phyloP scores from a whole-genome alignment of 2,113 vertebrate genomes.

The Gambusia holbrooki region DNA sequence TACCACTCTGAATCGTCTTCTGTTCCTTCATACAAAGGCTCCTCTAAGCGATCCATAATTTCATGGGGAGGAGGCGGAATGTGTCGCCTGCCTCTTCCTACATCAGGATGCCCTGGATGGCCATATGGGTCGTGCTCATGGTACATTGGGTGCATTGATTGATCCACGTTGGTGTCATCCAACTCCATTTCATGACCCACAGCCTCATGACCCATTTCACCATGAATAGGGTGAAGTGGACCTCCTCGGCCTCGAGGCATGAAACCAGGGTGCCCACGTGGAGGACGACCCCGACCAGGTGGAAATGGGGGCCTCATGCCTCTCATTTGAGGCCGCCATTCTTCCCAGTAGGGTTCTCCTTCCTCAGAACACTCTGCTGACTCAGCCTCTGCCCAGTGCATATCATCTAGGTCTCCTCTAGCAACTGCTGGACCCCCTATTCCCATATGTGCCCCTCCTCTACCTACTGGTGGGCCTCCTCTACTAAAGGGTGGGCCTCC shows the following conservation, averaged over 20 bases:
- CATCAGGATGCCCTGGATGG: conserved; percentile 80
- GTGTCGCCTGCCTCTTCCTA: conserved; percentile 65
- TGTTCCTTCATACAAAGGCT: conserved; percentile 49
- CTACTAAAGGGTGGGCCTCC: conserved; percentile 44
- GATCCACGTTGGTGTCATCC: conserved; percentile 64
- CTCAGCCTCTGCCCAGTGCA: conserved; percentile 86
- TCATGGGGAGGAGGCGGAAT: conserved; percentile 76
- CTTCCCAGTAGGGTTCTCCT: conserved; percentile 83
- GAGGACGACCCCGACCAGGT: conserved; percentile 72
- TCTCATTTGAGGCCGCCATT: conserved; percentile 83
- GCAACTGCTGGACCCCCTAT: conserved; percentile 65
- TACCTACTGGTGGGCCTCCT: conserved; percentile 47
- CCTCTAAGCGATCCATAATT: conserved; percentile 47
- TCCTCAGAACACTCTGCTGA: conserved; percentile 84
- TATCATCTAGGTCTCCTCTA: conserved; percentile 83
- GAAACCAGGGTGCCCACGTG: conserved; percentile 83
- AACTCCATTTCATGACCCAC: conserved; percentile 50
- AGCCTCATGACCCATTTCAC: conserved; percentile 62
- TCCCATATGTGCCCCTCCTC: conserved; percentile 68
- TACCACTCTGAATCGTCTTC: conserved; percentile 57
- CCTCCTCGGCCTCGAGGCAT: conserved; percentile 72
- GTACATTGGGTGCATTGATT: conserved; percentile 77
- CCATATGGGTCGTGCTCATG: conserved; percentile 72
- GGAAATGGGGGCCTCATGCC: conserved; percentile 79
- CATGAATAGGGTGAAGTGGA: conserved; percentile 65